A percentile compares a stretch with the other conserved stretches of the same genome.
phyloP scores from a whole-genome alignment of 2,888 invertebrate genomes.

The Microctonus aethiopoides region DNA sequence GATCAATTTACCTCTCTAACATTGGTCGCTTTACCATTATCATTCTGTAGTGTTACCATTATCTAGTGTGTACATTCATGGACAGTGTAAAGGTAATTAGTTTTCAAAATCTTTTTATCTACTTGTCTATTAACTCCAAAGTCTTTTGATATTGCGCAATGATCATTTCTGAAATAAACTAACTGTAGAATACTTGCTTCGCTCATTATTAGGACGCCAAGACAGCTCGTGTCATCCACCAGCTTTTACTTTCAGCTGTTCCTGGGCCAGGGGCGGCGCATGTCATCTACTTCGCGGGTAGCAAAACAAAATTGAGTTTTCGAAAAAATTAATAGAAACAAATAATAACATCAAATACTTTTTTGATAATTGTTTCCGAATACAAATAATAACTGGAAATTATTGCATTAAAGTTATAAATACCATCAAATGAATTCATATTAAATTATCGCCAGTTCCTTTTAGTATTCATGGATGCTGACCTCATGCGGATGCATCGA shows the following conservation, averaged over 20 bases:
- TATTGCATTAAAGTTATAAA: background rate
- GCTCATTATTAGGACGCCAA: conserved; percentile 22
- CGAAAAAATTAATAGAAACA: too few relatives aligned
- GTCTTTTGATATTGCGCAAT: background rate
- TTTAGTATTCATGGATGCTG: conserved; percentile 30
- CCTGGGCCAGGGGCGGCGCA: conserved; percentile 49
- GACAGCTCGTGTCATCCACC: conserved; percentile 39
- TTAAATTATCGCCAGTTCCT: background rate
- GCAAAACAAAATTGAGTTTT: background rate
- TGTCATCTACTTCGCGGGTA: conserved; percentile 3
- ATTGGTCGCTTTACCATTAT: conserved; percentile 16
- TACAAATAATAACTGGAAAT: background rate
- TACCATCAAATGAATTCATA: background rate
- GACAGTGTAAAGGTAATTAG: conserved; percentile 11
- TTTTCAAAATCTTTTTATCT: background rate
- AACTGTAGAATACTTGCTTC: conserved; percentile 15
- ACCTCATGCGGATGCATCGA: conserved; percentile 41
- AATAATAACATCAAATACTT: too few relatives aligned
- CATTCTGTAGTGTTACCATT: conserved; percentile 2
- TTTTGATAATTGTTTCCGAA: background rate
- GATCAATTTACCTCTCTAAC: conserved; percentile 41
- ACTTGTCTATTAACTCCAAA: background rate
- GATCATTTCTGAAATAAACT: background rate
- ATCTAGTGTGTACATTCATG: conserved; percentile 1
- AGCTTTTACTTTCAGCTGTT: conserved; percentile 50